phyloP scores from a whole-genome alignment of 2,797 vertebrate genomes.

The Oceanodroma leucorhoa region DNA sequence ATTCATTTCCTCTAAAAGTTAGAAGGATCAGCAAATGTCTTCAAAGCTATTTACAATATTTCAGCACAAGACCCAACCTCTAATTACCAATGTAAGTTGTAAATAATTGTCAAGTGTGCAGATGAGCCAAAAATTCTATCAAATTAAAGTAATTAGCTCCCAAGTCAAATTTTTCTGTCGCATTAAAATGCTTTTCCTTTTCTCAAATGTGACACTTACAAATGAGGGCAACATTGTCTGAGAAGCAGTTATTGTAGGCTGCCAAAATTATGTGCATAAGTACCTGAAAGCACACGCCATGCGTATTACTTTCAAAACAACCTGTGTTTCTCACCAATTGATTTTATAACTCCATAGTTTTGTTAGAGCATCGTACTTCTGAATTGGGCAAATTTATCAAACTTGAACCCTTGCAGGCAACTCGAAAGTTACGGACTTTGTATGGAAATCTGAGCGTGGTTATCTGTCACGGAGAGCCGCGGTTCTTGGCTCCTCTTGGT shows the following conservation, averaged over 20 bases:
- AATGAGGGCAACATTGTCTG: conserved; percentile 39
- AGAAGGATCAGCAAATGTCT: conserved; percentile 62
- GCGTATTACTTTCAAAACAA: neutral
- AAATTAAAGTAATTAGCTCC: conserved; percentile 71
- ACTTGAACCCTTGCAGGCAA: neutral
- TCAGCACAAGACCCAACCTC: conserved; percentile 38
- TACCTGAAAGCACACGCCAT: neutral
- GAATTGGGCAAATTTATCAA: neutral
- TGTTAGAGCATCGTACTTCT: neutral
- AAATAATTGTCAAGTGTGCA: conserved; percentile 71
- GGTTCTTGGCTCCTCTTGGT: neutral
- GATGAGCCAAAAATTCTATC: conserved; percentile 65
- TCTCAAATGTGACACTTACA: conserved; percentile 35
- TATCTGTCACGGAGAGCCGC: neutral
- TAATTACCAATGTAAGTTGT: conserved; percentile 65
- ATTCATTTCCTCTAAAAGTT: conserved; percentile 57
- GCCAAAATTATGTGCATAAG: neutral
- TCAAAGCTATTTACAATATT: conserved; percentile 62
- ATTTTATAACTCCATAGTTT: neutral
- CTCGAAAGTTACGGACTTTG: fast-evolving
- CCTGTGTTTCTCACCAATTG: neutral
- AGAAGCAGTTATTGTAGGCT: neutral
- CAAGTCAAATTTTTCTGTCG: conserved; percentile 60
- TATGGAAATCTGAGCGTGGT: neutral
- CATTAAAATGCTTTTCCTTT: conserved; percentile 60